These are phyloP conservation scores for Myotis daubentonii DNA, from an alignment of 2,797 vertebrate genomes.

Conservation along the genomic window DNA sequence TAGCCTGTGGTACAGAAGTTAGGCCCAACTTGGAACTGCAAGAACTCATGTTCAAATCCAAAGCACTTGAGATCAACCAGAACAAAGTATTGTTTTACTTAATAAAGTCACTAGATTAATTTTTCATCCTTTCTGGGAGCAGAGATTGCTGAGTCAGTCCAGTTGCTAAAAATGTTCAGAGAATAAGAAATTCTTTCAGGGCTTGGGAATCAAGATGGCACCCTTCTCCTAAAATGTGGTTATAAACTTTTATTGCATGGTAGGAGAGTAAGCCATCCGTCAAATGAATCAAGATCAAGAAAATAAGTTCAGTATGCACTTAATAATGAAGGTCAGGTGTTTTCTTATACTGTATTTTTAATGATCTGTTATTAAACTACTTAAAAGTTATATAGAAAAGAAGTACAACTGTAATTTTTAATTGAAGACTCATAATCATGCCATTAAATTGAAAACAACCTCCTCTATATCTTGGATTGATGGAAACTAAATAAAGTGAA, in stretches of 20 bases:
- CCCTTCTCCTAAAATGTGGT: neutral
- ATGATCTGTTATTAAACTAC: neutral
- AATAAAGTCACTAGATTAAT: slow-evolving; percentile 32
- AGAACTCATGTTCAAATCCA: slow-evolving; percentile 40
- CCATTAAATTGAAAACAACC: neutral
- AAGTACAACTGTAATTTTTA: neutral
- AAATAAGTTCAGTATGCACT: slow-evolving; percentile 14
- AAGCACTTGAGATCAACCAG: slow-evolving; percentile 27
- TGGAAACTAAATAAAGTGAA: slow-evolving; percentile 2
- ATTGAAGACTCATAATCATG: neutral
- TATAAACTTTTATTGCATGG: neutral
- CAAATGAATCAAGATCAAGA: neutral
- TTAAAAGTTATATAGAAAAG: neutral
- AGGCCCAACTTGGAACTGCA: slow-evolving; percentile 3
- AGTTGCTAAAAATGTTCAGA: slow-evolving; percentile 37
- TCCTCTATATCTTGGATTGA: neutral
- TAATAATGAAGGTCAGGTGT: neutral
- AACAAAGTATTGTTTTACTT: slow-evolving; percentile 44
- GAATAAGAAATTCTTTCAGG: slow-evolving; percentile 15
- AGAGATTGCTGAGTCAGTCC: slow-evolving; percentile 18
- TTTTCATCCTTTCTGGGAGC: slow-evolving; percentile 24
- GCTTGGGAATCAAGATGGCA: neutral
- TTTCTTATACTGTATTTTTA: neutral
- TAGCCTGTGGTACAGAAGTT: neutral
- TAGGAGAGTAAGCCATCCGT: neutral